Conservation (phyloP, 2,888 invertebrate genomes). For the Diarsia mendica region DNA sequence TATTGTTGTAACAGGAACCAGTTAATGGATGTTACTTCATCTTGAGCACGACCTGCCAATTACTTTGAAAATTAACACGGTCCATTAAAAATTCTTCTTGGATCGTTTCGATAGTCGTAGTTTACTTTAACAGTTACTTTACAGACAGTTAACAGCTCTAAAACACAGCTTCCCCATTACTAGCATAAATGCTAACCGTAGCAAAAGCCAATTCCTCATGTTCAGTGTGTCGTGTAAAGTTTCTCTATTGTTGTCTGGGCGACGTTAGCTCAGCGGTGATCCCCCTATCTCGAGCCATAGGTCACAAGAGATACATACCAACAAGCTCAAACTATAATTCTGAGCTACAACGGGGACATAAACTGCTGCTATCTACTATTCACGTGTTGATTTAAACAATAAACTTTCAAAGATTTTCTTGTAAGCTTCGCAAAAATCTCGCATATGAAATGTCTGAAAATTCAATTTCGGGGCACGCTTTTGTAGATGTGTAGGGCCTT, state of each 20-base stretch:
- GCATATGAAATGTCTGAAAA: constrained; percentile 33
- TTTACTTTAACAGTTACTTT: constrained; percentile 40
- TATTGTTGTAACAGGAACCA: constrained; percentile 32
- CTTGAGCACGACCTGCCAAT: constrained; percentile 39
- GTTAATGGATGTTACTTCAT: constrained; percentile 28
- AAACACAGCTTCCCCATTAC: constrained; percentile 47
- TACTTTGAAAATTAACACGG: constrained; percentile 35
- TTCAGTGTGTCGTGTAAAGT: constrained; percentile 68
- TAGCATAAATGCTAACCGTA: constrained; percentile 51
- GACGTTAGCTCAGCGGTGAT: constrained; percentile 64
- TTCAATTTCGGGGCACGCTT: constrained; percentile 53
- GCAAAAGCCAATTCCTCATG: constrained; percentile 64
- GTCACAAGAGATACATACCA: constrained; percentile 62
- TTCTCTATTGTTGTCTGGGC: constrained; percentile 71
- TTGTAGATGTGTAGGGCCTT: constrained; percentile 66
- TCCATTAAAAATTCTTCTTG: constrained; percentile 32
- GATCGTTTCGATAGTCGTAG: constrained; percentile 31
- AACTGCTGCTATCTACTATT: constrained; percentile 43
- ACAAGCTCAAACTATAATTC: constrained; percentile 58
- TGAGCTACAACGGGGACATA: constrained; percentile 47
- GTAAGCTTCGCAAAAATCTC: constrained; percentile 21
- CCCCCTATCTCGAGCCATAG: constrained; percentile 66
- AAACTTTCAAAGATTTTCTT: constrained; percentile 15
- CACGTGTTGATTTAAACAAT: constrained; percentile 36
- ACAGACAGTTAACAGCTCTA: constrained; percentile 28